Conservation (phyloP, 2,113 vertebrate genomes). For the chimpanzee (Pan troglodytes) region NHGRI_mPanTro3-v2.1_pri NC_072410.2:84846001-84846500, state of each 20-base stretch:
- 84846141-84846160: not conserved
- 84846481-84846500: not conserved
- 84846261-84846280: not conserved
- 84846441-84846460: not conserved
- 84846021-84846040: not conserved
- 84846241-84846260: not conserved
- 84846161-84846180: not conserved
- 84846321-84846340: not conserved
- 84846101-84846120: not conserved
- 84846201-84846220: not conserved
- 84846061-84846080: not conserved
- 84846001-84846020: not conserved
- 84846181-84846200: not conserved
- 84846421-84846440: not conserved
- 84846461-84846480: not conserved
- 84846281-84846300: not conserved
- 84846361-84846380: not conserved
- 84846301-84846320: not conserved
- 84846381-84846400: not conserved
- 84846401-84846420: not conserved
- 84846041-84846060: not conserved
- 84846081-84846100: not conserved
- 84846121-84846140: not conserved
- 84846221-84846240: not conserved
- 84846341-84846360: not conserved